Percentiles rank a stretch among this genome's conserved stretches.
These are phyloP conservation scores for Pagetopsis macropterus DNA, from an alignment of 2,797 vertebrate species.

Conservation along the genomic window DNA sequence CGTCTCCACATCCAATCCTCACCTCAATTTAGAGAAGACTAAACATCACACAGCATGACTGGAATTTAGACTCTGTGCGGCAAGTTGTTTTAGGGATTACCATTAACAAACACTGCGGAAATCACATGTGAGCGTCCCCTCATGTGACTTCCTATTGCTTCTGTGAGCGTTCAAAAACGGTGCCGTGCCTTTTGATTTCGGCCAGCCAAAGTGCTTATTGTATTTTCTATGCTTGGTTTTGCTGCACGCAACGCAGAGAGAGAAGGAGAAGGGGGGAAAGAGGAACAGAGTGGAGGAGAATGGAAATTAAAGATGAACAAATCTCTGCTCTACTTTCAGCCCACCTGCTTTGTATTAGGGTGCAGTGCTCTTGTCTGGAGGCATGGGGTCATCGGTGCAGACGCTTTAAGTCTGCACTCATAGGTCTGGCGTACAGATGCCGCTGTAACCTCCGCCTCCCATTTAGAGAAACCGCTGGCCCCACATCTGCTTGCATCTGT, in stretches of 20 bases:
- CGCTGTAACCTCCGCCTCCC: slow-evolving; percentile 43
- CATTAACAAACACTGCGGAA: slow-evolving; percentile 75
- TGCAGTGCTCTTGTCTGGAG: slow-evolving; percentile 48
- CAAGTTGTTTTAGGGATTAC: slow-evolving; percentile 74
- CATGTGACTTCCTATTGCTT: slow-evolving; percentile 78
- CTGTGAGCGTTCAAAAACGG: slow-evolving; percentile 59
- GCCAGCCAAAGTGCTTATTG: slow-evolving; percentile 61
- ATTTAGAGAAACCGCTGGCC: slow-evolving; percentile 48
- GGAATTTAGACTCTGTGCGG: slow-evolving; percentile 66
- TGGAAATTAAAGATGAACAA: slow-evolving; percentile 61
- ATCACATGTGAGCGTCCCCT: slow-evolving; percentile 70
- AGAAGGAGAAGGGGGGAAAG: slow-evolving; percentile 5
- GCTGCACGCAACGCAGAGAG: slow-evolving; percentile 50
- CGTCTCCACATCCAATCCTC: slow-evolving; percentile 36
- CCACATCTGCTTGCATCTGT: slow-evolving; percentile 63
- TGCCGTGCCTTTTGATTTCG: slow-evolving; percentile 59
- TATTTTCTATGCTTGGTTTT: slow-evolving; percentile 69
- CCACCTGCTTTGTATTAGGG: slow-evolving; percentile 81
- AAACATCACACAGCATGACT: slow-evolving; percentile 64
- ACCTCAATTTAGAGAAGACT: slow-evolving; percentile 53
- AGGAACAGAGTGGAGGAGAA: neutral
- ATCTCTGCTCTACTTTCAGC: slow-evolving; percentile 61
- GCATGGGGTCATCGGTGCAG: slow-evolving; percentile 58
- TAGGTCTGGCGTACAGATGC: slow-evolving; percentile 76
- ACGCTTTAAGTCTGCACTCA: slow-evolving; percentile 54